Evolutionary conservation across 2,888 invertebrate species (phyloP), one percentile per base, ranked within the genome.

Genomic region (Macrosoma leucophasiata): DNA sequence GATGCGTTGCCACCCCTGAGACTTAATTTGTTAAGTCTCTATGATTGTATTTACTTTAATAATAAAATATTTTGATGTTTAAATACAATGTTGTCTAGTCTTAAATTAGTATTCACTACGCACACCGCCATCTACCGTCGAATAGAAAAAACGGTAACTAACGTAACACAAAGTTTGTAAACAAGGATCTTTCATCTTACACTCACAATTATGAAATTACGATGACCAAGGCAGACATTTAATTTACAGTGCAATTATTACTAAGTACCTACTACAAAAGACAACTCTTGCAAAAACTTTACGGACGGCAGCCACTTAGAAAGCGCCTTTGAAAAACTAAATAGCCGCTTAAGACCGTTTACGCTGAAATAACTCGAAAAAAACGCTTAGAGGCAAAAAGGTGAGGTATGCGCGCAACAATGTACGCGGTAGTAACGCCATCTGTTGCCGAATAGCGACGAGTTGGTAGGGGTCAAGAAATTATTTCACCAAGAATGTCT

Each of bases 271-370:
- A 76, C 76, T 71, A 73, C 74, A 69, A 72, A 70, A 65, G 71
- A 65, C 62, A 64, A 71, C 63, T 58, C 52, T 56, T 56, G 59
- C 61, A 76, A 76, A 77, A 76, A 73, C 50, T 46, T 49, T 56
- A 52, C 50, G 55, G 50, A 62, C 58, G 63, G 50, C 69, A 52
- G 42, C 65, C 77, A 79, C 74, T 82, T 81, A 79, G 79, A 79
- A 79, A 77, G 71, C 67, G 64, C 60, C 61, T 75, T 76, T 78
- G 77, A 82, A 82, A 84, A 84, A 82, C 70, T 63, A 67, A 79
- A 78, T 74, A 70, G 71, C 74, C 70, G 62, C 65, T 78, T 78
- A 82, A 67, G 62, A 74, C 66, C 74, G 61, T 76, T 81, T 79
- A 81, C 64, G 60, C 64, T 73, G 73, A 70, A 77, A 71, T 76